Evolutionary conservation across 1,140 invertebrate species (phyloP).

Genomic region (Microplitis demolitor): DNA sequence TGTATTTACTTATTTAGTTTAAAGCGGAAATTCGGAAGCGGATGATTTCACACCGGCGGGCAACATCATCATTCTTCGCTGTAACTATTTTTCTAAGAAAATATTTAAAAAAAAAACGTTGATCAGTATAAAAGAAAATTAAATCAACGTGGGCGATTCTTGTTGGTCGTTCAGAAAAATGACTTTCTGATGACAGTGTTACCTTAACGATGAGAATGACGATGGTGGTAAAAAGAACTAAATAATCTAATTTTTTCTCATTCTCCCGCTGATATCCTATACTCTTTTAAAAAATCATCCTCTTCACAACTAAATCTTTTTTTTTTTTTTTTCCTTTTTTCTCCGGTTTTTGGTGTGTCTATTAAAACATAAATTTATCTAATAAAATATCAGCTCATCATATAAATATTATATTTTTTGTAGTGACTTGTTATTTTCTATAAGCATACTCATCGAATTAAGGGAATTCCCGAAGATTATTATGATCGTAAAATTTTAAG

Average conservation of each 20-base stretch:
- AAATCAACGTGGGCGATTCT: conserved; percentile 24
- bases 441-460: not conserved
- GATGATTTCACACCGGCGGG: conserved; percentile 31
- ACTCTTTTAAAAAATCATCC: no score
- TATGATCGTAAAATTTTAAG: not conserved
- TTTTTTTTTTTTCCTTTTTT: no score
- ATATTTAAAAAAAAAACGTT: conserved; percentile 17
- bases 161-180: conserved; percentile 27
- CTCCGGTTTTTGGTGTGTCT: no score
- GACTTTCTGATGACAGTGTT: conserved; percentile 20
- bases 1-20: not conserved
- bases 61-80: not conserved
- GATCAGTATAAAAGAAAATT: conserved; percentile 20
- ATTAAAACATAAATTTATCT: no score
- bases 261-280: no score
- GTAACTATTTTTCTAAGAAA: conserved; percentile 23
- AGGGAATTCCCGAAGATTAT: not conserved
- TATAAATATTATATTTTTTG: not conserved
- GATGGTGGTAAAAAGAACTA: no score
- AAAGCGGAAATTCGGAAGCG: conserved; percentile 32
- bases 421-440: not conserved
- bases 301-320: no score
- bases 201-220: no score
- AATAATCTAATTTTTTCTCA: no score
- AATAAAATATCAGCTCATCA: no score